Conservation (phyloP, 2,113 vertebrate genomes). For the Marmota monax region DNA sequence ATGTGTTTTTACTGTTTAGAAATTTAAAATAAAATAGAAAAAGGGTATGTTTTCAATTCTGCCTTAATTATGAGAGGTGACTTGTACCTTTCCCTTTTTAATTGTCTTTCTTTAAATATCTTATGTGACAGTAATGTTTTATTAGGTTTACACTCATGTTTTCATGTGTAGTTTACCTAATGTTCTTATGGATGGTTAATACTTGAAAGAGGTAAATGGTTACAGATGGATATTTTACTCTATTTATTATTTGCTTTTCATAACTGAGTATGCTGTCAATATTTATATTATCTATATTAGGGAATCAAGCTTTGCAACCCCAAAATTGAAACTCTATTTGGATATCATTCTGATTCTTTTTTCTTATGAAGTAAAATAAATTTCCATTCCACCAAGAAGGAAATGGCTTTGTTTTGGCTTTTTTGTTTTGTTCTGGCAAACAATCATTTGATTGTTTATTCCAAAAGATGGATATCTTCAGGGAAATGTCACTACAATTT, state of each 20-base stretch:
- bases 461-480: conserved; percentile 19
- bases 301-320: neutral
- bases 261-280: neutral
- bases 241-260: conserved; percentile 23
- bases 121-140: neutral
- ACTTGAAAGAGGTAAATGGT: conserved; percentile 30
- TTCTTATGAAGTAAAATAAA: conserved; percentile 40
- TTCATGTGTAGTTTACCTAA: neutral
- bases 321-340: neutral
- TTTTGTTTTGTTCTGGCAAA: neutral
- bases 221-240: neutral
- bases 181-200: neutral
- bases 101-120: neutral
- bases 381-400: conserved; percentile 1
- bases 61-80: neutral
- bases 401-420: neutral
- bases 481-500: neutral
- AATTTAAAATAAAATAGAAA: neutral
- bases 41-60: neutral
- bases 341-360: conserved; percentile 30
- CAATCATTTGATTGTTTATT: neutral
- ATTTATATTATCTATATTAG: neutral
- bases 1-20: neutral
- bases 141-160: neutral
- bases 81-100: neutral